Evolutionary conservation across 2,888 invertebrate species (phyloP).

Genomic region (Hetaerina titia): DNA sequence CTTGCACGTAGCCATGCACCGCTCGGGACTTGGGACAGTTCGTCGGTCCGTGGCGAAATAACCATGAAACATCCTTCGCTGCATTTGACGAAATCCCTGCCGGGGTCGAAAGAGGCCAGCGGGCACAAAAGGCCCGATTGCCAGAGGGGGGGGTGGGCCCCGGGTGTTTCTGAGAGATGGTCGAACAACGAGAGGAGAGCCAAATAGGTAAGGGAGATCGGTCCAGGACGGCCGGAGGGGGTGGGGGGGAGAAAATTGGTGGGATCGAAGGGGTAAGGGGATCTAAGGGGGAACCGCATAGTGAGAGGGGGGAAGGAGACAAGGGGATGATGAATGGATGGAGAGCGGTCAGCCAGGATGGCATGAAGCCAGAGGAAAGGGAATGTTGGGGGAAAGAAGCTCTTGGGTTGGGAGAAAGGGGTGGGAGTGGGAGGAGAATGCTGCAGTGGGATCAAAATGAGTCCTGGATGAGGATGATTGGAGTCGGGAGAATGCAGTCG

Average conservation of each 20-base stretch:
- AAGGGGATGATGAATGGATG: slow-evolving; percentile 15
- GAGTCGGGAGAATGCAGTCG: not conserved
- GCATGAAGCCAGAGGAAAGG: not conserved
- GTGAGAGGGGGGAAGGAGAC: not conserved
- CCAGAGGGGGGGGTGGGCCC: not conserved
- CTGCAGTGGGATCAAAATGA: slow-evolving; percentile 38
- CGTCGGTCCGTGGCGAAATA: too few relatives aligned
- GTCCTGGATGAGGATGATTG: slow-evolving; percentile 53
- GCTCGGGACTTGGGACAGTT: too few relatives aligned
- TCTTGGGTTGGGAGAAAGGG: not conserved
- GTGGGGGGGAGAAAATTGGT: not conserved
- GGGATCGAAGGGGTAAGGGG: not conserved
- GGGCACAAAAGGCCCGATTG: not conserved
- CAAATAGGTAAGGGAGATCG: too few relatives aligned
- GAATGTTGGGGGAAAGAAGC: not conserved
- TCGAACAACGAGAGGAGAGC: not conserved
- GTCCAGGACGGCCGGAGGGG: not conserved
- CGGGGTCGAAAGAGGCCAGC: not conserved
- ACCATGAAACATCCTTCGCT: too few relatives aligned
- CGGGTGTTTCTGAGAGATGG: not conserved
- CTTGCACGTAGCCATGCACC: too few relatives aligned
- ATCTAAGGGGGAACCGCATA: not conserved
- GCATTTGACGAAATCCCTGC: not conserved
- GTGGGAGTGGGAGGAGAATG: slow-evolving; percentile 22
- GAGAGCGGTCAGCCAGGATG: slow-evolving; percentile 13